Evolutionary conservation across 2,113 vertebrate species (phyloP).

Genomic region (Lanius ludovicianus): DNA sequence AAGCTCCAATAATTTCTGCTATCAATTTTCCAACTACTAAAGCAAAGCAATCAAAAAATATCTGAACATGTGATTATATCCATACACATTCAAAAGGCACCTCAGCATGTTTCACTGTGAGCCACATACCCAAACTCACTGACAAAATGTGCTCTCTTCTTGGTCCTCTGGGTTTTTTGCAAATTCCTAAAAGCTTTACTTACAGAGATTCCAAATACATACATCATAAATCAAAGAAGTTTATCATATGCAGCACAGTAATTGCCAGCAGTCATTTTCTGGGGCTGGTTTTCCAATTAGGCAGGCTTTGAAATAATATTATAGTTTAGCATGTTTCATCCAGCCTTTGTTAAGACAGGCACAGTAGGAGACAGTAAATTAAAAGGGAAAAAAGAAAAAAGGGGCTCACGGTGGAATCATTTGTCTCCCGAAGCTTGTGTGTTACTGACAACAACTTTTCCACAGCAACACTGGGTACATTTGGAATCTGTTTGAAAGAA

Average conservation of each 20-base stretch:
- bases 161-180: neutral
- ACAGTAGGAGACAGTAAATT: neutral
- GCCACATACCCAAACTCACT: neutral
- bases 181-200: neutral
- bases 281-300: neutral
- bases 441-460: slow-evolving; percentile 87
- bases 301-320: neutral
- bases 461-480: slow-evolving; percentile 80
- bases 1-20: neutral
- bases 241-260: neutral
- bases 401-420: slow-evolving; percentile 84
- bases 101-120: neutral
- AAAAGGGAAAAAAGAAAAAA: neutral
- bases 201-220: neutral
- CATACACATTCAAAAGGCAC: neutral
- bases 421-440: slow-evolving; percentile 86
- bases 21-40: neutral
- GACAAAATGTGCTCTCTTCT: neutral
- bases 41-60: neutral
- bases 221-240: neutral
- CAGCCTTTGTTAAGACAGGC: neutral
- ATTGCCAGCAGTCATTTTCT: neutral
- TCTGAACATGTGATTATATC: neutral
- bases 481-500: slow-evolving; percentile 76
- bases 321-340: neutral